Evolutionary conservation across 37 sponge, comb jelly and placozoan genomes (phyloP).

Genomic region (Dysidea cf. avara): DNA sequence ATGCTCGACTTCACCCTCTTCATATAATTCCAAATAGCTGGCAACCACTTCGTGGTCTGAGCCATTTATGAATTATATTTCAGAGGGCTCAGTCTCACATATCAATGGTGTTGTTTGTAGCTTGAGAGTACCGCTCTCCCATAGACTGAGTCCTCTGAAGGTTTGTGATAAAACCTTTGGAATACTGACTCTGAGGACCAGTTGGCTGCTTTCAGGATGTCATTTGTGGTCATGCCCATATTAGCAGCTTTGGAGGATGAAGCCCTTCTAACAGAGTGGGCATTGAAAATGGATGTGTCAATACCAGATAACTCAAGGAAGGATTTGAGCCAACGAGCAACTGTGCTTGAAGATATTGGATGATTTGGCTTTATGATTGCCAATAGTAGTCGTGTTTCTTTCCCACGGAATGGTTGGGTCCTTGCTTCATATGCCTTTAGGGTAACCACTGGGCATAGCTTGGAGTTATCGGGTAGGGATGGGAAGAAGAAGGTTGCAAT

Average conservation of each 20-base stretch:
- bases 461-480: neutral
- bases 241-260: too few species aligned
- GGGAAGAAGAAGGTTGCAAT: conserved; percentile 15
- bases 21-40: too few species aligned
- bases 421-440: neutral
- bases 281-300: conserved; percentile 37
- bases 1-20: too few species aligned
- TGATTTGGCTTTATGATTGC: conserved; percentile 23
- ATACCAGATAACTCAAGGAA: conserved; percentile 20
- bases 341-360: conserved; percentile 18
- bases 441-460: conserved; percentile 27
- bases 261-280: conserved; percentile 27
- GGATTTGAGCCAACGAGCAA: conserved; percentile 33
- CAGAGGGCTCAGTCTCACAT: too few species aligned
- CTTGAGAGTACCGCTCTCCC: conserved; percentile 3
- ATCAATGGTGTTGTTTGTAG: too few species aligned
- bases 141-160: neutral
- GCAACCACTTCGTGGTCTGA: too few species aligned
- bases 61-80: too few species aligned
- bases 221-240: conserved; percentile 24
- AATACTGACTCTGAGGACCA: conserved; percentile 18
- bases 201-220: conserved; percentile 34
- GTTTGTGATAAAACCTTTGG: conserved; percentile 34
- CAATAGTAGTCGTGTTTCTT: neutral
- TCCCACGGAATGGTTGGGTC: neutral